Conservation (phyloP, 2,113 vertebrate species). For the Camelus bactrianus region DNA sequence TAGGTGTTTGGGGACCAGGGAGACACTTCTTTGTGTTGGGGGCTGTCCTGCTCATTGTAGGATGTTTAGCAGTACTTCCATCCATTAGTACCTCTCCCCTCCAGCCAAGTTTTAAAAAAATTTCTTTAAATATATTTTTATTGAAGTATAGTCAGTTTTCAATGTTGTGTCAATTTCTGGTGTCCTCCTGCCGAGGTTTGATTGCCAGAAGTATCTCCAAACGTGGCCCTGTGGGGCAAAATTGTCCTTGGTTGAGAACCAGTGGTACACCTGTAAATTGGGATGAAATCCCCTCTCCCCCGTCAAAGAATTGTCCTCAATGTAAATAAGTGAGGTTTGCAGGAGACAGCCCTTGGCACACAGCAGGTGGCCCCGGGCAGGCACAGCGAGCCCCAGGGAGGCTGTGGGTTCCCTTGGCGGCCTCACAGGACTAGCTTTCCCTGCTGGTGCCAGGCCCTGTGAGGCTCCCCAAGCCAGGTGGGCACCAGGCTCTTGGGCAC, state of each 20-base stretch:
- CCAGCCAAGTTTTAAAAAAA: too few relatives aligned
- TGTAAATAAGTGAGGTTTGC: neutral
- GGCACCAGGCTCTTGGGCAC: neutral
- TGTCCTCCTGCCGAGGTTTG: neutral
- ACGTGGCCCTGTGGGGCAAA: neutral
- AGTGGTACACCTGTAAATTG: neutral
- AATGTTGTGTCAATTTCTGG: too few relatives aligned
- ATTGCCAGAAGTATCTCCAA: neutral
- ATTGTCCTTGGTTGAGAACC: neutral
- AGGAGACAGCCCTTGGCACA: neutral
- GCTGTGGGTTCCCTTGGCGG: neutral
- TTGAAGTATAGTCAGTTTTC: too few relatives aligned
- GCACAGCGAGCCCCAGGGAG: neutral
- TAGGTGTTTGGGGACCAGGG: neutral
- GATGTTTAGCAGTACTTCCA: neutral
- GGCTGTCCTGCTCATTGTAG: neutral
- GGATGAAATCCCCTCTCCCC: neutral
- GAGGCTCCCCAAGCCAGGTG: neutral
- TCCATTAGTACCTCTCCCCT: neutral
- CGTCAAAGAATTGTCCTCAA: neutral
- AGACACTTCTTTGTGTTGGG: neutral
- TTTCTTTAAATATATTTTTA: too few relatives aligned
- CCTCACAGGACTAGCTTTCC: neutral
- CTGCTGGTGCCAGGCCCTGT: neutral
- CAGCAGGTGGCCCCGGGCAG: neutral